Evolutionary conservation across 2,888 invertebrate species (phyloP).

Genomic region (Terebella lapidaria): DNA sequence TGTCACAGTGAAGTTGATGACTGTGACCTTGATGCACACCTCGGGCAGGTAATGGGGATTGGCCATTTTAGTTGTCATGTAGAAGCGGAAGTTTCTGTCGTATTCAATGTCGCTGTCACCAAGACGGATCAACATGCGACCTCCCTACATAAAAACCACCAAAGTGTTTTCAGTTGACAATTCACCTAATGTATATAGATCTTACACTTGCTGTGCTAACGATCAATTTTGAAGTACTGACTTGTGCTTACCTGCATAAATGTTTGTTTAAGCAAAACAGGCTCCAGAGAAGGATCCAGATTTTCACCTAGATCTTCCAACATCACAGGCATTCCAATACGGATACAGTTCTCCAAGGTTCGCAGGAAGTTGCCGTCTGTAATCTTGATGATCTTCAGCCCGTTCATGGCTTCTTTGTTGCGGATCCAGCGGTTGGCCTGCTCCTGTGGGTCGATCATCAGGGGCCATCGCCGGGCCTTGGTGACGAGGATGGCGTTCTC

Average conservation of each 20-base stretch:
- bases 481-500: constrained; percentile 55
- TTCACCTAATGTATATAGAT: too few species aligned
- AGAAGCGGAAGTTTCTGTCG: constrained; percentile 52
- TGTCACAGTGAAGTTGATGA: constrained; percentile 55
- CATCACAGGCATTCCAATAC: constrained; percentile 54
- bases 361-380: constrained; percentile 50
- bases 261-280: constrained; percentile 65
- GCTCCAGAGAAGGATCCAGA: constrained; percentile 54
- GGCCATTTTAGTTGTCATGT: constrained; percentile 54
- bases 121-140: constrained; percentile 50
- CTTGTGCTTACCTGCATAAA: constrained; percentile 66
- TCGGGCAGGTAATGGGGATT: constrained; percentile 55
- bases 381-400: constrained; percentile 52
- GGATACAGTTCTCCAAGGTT: constrained; percentile 53
- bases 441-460: constrained; percentile 56
- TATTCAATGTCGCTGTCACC: constrained; percentile 55
- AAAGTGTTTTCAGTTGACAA: too few species aligned
- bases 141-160: constrained; percentile 36
- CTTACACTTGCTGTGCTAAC: too few species aligned
- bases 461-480: constrained; percentile 52
- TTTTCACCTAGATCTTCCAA: constrained; percentile 52
- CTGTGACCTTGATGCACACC: constrained; percentile 54
- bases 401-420: constrained; percentile 47
- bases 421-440: constrained; percentile 55
- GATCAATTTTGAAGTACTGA: too few species aligned